Percentiles rank a stretch among this genome's conserved stretches.
Evolutionary conservation across 2,797 vertebrate genomes (phyloP).

Genomic region (Ibycter americanus): DNA sequence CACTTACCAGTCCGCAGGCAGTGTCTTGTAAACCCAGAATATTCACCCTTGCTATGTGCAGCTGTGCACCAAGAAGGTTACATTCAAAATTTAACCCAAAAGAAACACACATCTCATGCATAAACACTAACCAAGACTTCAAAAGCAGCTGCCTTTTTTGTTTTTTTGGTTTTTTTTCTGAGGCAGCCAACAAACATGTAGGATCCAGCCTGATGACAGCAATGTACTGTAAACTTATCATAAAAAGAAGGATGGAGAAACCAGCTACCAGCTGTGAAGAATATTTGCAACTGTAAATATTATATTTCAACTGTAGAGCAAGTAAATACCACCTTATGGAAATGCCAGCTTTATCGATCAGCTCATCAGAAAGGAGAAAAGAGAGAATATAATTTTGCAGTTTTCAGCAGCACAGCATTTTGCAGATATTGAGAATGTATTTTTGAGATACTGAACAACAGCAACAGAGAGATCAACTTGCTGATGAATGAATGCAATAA

Average conservation of each 20-base stretch:
- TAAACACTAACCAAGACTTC: background rate
- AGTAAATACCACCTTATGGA: slow-evolving; percentile 46
- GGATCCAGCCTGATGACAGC: background rate
- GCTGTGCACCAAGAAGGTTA: background rate
- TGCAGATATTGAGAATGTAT: background rate
- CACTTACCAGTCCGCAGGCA: background rate
- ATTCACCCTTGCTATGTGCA: background rate
- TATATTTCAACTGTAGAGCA: slow-evolving; percentile 36
- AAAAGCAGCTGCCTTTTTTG: background rate
- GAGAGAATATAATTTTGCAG: slow-evolving; percentile 5
- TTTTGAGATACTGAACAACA: slow-evolving; percentile 23
- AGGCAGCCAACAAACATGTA: background rate
- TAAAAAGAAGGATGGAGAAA: slow-evolving; percentile 37
- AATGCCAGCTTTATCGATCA: slow-evolving; percentile 56
- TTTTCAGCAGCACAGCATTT: background rate
- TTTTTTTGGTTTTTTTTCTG: background rate
- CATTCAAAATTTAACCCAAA: background rate
- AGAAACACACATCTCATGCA: background rate
- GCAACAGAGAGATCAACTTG: background rate
- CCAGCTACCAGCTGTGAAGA: slow-evolving; percentile 56
- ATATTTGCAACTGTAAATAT: slow-evolving; percentile 66
- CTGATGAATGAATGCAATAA: background rate
- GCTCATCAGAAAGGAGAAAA: slow-evolving; percentile 41
- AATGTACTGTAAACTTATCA: slow-evolving; percentile 29
- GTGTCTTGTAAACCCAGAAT: rapidly evolving